A percentile compares a stretch with the other conserved stretches of the same genome.
These are phyloP conservation scores for Chaetops frenatus DNA, from an alignment of 2,113 vertebrate species.

Conservation along the genomic window DNA sequence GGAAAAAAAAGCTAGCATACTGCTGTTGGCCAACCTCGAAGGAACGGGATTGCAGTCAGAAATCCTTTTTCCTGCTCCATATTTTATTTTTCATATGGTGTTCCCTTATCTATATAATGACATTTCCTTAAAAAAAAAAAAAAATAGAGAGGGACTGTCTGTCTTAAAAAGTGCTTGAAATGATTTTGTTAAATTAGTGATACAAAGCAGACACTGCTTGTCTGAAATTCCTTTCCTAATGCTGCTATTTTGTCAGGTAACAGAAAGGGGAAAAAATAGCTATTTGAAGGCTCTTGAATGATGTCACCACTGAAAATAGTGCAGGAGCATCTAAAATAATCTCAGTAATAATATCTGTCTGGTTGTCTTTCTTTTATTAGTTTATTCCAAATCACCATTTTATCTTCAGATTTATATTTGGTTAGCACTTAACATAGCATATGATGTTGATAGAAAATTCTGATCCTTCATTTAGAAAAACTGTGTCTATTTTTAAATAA, in stretches of 20 bases:
- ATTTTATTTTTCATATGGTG: not conserved
- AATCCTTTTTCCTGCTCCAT: not conserved
- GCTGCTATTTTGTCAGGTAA: slow-evolving; percentile 12
- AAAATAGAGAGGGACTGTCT: not conserved
- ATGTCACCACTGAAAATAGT: not conserved
- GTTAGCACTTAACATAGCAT: not conserved
- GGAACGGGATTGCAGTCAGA: not conserved
- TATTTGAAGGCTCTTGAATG: slow-evolving; percentile 6
- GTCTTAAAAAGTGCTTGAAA: not conserved
- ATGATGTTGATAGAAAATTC: not conserved
- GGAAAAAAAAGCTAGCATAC: not conserved
- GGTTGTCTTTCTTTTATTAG: slow-evolving; percentile 1
- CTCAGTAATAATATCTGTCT: not conserved
- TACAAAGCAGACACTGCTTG: not conserved
- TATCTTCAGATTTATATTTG: not conserved
- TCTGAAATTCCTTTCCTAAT: not conserved
- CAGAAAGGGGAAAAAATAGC: not conserved
- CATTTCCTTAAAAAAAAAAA: not conserved
- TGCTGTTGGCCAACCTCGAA: not conserved
- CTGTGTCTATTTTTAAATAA: not conserved
- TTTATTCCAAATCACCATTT: not conserved
- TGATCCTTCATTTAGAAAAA: not conserved
- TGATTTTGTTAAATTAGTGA: not conserved
- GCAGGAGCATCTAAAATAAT: not conserved
- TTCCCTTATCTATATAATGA: not conserved